A percentile compares a stretch with the other conserved stretches of the same genome.
phyloP scores from a whole-genome alignment of 2,113 vertebrate species.

The Antechinus stuartii region DNA sequence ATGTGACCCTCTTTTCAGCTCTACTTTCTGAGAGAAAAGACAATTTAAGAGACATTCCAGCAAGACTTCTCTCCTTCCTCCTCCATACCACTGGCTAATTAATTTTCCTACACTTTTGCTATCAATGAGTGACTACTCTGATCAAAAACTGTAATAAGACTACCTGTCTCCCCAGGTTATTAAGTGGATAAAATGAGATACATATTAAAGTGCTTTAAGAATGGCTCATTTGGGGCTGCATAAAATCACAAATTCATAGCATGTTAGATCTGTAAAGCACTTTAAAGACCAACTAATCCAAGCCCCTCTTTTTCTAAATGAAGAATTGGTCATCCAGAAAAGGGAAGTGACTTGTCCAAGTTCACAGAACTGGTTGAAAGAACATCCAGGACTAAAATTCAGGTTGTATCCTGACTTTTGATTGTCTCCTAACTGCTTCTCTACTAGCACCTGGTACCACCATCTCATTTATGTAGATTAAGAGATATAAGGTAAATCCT shows the following conservation, averaged over 20 bases:
- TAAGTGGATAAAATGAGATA: too few species aligned
- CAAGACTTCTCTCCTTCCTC: neutral
- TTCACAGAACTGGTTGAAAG: neutral
- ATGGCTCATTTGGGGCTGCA: neutral
- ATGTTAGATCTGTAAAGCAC: neutral
- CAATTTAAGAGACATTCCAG: neutral
- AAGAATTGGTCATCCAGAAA: too few species aligned
- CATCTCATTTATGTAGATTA: neutral
- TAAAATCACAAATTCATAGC: neutral
- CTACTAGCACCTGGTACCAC: neutral
- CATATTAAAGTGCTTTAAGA: neutral
- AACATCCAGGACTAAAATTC: neutral
- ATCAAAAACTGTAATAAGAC: neutral
- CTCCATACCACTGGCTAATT: neutral
- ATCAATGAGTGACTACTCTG: neutral
- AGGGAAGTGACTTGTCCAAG: neutral
- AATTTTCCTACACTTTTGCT: neutral
- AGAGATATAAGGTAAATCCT: neutral
- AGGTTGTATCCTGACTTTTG: neutral
- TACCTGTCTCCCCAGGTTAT: too few species aligned
- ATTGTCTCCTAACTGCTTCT: neutral
- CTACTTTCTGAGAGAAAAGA: neutral
- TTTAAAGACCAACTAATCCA: neutral
- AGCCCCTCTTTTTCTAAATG: too few species aligned
- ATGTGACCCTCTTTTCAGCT: neutral